Evolutionary conservation across 2,888 invertebrate species (phyloP).

Genomic region (Drosophila subquinaria): DNA sequence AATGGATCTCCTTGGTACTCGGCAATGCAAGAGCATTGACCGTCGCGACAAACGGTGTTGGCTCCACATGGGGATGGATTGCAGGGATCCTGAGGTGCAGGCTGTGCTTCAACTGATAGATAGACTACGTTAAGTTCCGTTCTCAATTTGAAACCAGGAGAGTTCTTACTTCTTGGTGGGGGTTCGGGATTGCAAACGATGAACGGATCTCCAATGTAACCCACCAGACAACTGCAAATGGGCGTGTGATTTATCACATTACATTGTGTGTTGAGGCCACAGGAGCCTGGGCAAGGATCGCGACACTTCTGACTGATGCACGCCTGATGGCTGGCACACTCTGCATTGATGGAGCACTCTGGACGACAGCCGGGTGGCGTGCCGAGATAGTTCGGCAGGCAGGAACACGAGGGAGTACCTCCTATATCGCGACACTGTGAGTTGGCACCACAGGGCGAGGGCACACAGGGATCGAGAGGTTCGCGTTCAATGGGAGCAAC

Average conservation of each 20-base stretch:
- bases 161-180: conserved; percentile 82
- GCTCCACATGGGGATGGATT: conserved; percentile 91
- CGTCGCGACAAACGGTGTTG: conserved; percentile 89
- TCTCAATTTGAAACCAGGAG: background rate
- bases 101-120: conserved; percentile 56
- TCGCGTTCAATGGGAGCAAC: conserved; percentile 69
- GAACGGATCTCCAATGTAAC: conserved; percentile 89
- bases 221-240: conserved; percentile 88
- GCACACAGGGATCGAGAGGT: conserved; percentile 88
- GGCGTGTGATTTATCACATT: conserved; percentile 90
- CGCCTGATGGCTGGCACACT: conserved; percentile 89
- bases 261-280: conserved; percentile 88
- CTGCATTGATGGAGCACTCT: conserved; percentile 91
- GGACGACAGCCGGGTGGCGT: conserved; percentile 91
- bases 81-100: conserved; percentile 87
- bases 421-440: conserved; percentile 88
- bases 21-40: conserved; percentile 89
- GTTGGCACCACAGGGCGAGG: conserved; percentile 92
- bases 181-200: conserved; percentile 87
- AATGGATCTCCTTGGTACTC: conserved; percentile 91
- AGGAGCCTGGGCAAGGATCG: conserved; percentile 89
- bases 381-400: conserved; percentile 90
- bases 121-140: conserved; percentile 13
- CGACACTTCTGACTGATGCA: conserved; percentile 91
- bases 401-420: conserved; percentile 88